phyloP scores from a whole-genome alignment of 2,888 invertebrate genomes.

The Onchidella celtica region DNA sequence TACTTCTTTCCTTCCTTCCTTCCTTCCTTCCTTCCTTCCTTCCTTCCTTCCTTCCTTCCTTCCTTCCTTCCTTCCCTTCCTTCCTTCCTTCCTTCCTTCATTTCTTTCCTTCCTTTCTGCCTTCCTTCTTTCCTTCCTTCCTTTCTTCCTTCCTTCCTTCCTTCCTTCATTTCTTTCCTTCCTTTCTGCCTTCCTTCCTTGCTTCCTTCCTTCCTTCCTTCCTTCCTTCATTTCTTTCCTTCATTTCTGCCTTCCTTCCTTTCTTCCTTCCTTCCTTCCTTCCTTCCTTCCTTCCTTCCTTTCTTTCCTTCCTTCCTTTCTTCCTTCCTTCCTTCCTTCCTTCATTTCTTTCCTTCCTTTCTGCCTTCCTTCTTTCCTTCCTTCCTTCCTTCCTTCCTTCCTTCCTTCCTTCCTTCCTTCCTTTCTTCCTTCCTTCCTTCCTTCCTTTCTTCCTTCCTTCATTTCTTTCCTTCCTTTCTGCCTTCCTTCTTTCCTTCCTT shows the following conservation, averaged over 20 bases:
- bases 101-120: too few relatives aligned
- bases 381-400: constrained; percentile 18
- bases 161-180: too few relatives aligned
- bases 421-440: background rate
- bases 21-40: background rate
- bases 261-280: constrained; percentile 16
- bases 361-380: constrained; percentile 10
- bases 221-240: too few relatives aligned
- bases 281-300: constrained; percentile 1
- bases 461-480: too few relatives aligned
- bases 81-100: background rate
- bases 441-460: too few relatives aligned
- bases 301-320: constrained; percentile 17
- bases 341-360: too few relatives aligned
- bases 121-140: constrained; percentile 11
- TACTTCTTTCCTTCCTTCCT: background rate
- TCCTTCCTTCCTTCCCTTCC: background rate
- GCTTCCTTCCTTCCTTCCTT: background rate
- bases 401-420: background rate
- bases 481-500: too few relatives aligned
- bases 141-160: constrained; percentile 12
- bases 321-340: constrained; percentile 2
- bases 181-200: background rate
- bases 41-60: background rate
- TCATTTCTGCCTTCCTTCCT: too few relatives aligned